Percentiles rank a stretch among this genome's conserved stretches.
phyloP scores from a whole-genome alignment of 2,797 vertebrate species.

The Carapus acus region DNA sequence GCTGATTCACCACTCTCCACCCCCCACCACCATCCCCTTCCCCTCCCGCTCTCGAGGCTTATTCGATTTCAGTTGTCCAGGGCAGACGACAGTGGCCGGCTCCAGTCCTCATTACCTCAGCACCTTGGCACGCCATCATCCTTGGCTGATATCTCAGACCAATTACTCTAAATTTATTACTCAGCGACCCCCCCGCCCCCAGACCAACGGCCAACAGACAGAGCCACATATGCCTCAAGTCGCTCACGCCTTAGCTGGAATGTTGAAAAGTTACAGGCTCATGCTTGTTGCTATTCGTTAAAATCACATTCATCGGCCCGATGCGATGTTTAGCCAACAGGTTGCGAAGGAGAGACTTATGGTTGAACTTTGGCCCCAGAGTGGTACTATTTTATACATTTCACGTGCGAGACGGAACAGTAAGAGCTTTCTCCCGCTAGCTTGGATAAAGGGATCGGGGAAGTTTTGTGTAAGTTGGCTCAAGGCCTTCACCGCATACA shows the following conservation, averaged over 20 bases:
- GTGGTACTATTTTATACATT: too few species aligned
- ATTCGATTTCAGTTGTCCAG: conserved; percentile 32
- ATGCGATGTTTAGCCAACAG: conserved; percentile 16
- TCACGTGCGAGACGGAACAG: too few species aligned
- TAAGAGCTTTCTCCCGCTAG: too few species aligned
- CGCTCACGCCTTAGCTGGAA: conserved; percentile 20
- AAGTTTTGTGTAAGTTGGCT: conserved; percentile 42
- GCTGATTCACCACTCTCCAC: not conserved
- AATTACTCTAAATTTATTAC: conserved; percentile 58
- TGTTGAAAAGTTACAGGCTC: conserved; percentile 23
- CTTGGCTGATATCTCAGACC: conserved; percentile 58
- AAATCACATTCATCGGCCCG: conserved; percentile 31
- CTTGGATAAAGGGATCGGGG: conserved; percentile 27
- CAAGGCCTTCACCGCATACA: conserved; percentile 19
- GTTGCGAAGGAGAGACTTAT: conserved; percentile 19
- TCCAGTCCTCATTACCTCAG: conserved; percentile 60
- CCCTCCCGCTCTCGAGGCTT: conserved; percentile 38
- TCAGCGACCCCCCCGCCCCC: conserved; percentile 30
- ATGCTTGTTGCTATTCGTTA: conserved; percentile 35
- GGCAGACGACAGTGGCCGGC: conserved; percentile 21
- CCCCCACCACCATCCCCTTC: not conserved
- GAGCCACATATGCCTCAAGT: conserved; percentile 50
- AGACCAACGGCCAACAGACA: conserved; percentile 43
- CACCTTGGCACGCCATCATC: conserved; percentile 56
- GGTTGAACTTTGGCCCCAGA: conserved; percentile 17